Conservation (phyloP, 2,797 vertebrate species). For the Carcharodon carcharias region DNA sequence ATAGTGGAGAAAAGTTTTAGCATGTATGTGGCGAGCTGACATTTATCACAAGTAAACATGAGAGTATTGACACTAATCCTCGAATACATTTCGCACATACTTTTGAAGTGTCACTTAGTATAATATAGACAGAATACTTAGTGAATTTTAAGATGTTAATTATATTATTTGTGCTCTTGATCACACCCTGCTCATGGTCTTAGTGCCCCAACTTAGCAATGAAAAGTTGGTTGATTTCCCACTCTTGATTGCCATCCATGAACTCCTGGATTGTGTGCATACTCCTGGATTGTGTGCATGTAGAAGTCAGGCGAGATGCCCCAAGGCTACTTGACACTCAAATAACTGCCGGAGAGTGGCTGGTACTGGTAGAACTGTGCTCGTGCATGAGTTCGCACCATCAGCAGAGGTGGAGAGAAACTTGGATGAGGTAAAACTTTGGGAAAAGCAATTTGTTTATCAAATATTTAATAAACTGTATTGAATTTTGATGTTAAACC, state of each 20-base stretch:
- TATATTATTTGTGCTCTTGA: not conserved
- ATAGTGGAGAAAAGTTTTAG: not conserved
- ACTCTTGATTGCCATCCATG: not conserved
- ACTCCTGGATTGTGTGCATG: not conserved
- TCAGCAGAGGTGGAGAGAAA: constrained; percentile 14
- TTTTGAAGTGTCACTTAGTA: not conserved
- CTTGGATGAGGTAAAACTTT: constrained; percentile 1
- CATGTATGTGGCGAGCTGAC: not conserved
- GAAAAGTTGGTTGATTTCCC: not conserved
- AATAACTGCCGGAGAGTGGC: not conserved
- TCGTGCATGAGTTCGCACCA: not conserved
- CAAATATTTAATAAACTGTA: not conserved
- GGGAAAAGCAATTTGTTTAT: not conserved
- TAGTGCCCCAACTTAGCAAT: not conserved
- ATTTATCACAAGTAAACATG: not conserved
- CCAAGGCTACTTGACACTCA: not conserved
- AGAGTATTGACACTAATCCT: not conserved
- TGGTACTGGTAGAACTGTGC: not conserved
- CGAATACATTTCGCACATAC: not conserved
- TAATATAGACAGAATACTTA: not conserved
- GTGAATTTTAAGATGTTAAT: not conserved
- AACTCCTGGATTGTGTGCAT: not conserved
- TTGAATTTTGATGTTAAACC: not conserved
- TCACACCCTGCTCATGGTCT: not conserved
- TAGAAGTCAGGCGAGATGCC: not conserved